phyloP scores from a whole-genome alignment of 2,113 vertebrate genomes.

The Macquaria australasica region DNA sequence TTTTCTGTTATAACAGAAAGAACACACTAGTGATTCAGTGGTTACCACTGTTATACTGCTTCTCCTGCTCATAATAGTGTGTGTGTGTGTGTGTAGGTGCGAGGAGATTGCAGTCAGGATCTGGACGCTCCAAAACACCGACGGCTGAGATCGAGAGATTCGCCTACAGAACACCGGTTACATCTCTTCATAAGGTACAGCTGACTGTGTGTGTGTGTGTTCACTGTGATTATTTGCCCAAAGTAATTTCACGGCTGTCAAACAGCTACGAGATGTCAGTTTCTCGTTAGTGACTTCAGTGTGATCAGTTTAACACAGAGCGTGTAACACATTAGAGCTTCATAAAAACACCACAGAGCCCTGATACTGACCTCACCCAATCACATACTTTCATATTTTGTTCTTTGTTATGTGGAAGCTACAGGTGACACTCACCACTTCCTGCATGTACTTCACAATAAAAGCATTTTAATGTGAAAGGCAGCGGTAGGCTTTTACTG shows the following conservation, averaged over 20 bases:
- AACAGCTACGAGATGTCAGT: neutral
- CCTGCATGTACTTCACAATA: too few relatives aligned
- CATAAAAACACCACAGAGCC: too few relatives aligned
- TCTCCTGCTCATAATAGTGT: neutral
- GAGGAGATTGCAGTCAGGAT: conserved; percentile 57
- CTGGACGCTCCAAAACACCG: conserved; percentile 80
- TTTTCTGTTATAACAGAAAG: too few relatives aligned
- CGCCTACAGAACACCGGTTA: conserved; percentile 73
- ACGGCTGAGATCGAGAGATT: conserved; percentile 79
- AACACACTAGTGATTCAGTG: too few relatives aligned
- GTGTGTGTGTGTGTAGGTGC: conserved; percentile 44
- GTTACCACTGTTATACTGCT: too few relatives aligned
- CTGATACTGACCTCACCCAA: too few relatives aligned
- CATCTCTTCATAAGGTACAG: conserved; percentile 49
- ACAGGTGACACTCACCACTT: too few relatives aligned
- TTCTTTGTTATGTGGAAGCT: too few relatives aligned
- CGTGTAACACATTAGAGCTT: too few relatives aligned
- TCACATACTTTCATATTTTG: too few relatives aligned
- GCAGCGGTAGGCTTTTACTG: too few relatives aligned
- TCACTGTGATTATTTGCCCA: neutral
- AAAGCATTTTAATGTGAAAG: too few relatives aligned
- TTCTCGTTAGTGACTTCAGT: neutral
- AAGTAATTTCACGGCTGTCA: neutral
- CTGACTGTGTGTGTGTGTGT: neutral
- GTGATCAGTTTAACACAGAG: neutral